phyloP scores from a whole-genome alignment of 2,797 vertebrate genomes.

The Taeniopygia guttata region DNA sequence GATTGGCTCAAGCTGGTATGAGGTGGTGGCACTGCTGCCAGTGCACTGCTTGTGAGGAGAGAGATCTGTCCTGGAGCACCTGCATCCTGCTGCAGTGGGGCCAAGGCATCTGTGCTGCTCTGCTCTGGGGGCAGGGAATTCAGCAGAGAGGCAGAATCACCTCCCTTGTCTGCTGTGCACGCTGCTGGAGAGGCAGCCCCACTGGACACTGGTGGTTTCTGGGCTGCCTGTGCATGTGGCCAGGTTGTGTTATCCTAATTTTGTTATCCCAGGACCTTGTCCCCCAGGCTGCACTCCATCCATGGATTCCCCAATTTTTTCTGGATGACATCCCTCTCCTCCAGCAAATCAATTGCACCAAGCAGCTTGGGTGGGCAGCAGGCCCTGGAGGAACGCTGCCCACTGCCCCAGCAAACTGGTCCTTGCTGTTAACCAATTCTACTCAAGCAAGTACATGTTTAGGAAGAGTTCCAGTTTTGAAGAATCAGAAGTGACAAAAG shows the following conservation, averaged over 20 bases:
- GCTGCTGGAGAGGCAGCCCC: not conserved
- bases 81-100: not conserved
- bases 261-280: not conserved
- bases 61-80: not conserved
- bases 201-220: not conserved
- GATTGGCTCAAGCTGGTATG: not conserved
- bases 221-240: not conserved
- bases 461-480: not conserved
- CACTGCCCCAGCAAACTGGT: not conserved
- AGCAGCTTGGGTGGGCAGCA: not conserved
- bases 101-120: accelerated
- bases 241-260: not conserved
- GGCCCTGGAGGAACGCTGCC: not conserved
- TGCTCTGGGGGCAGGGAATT: not conserved
- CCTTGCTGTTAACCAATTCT: not conserved
- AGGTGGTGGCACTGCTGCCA: not conserved
- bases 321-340: not conserved
- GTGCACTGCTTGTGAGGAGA: not conserved
- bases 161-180: not conserved
- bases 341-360: not conserved
- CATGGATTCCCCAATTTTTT: not conserved
- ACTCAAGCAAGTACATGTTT: not conserved
- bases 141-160: not conserved
- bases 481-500: not conserved
- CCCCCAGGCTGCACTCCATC: not conserved